phyloP scores from a whole-genome alignment of 2,113 vertebrate genomes.

The Lycaon pictus region DNA sequence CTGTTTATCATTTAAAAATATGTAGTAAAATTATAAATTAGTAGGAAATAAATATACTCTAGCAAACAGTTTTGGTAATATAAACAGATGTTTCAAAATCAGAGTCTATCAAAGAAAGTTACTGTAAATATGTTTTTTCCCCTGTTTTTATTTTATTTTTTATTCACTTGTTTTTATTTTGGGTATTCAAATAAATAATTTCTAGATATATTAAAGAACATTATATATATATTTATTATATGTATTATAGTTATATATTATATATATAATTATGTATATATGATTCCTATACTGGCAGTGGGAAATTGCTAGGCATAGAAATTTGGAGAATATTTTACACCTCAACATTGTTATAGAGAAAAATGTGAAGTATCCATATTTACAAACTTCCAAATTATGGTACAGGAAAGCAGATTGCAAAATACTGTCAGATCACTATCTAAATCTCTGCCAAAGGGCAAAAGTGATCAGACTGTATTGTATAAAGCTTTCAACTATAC shows the following conservation, averaged over 20 bases:
- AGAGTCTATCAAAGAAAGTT: background rate
- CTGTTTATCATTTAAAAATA: background rate
- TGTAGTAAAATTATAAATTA: background rate
- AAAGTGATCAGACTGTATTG: background rate
- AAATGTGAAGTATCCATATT: slow-evolving; percentile 6
- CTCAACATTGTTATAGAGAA: slow-evolving; percentile 53
- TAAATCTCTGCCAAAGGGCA: background rate
- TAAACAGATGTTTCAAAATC: slow-evolving; percentile 3
- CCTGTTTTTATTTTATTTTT: background rate
- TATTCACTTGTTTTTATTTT: background rate
- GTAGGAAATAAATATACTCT: background rate
- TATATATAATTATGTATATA: too few relatives aligned
- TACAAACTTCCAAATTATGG: background rate
- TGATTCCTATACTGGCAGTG: background rate
- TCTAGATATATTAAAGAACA: background rate
- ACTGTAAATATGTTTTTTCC: background rate
- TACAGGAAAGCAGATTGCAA: background rate
- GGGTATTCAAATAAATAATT: background rate
- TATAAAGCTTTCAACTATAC: background rate
- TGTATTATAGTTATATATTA: too few relatives aligned
- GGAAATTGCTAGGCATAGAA: background rate
- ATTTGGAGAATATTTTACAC: slow-evolving; percentile 34
- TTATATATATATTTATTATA: too few relatives aligned
- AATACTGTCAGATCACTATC: slow-evolving; percentile 2
- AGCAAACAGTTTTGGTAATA: background rate